Evolutionary conservation across 2,797 vertebrate species (phyloP).

Genomic region (Lemur catta): DNA sequence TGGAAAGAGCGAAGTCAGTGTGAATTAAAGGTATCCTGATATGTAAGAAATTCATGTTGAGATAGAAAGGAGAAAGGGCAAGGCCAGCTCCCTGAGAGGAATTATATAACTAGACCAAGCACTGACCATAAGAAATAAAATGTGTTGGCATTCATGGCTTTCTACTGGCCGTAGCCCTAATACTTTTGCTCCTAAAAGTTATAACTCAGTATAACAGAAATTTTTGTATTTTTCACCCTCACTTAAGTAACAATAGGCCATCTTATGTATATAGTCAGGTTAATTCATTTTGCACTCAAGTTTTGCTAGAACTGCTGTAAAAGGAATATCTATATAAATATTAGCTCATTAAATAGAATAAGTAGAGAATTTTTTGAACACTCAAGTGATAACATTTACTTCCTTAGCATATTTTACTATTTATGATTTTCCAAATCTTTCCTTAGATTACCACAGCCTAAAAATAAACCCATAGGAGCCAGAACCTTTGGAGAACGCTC

Average conservation of each 20-base stretch:
- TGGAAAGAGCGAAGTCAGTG: neutral
- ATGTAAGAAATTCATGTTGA: neutral
- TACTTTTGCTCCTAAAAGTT: slow-evolving; percentile 12
- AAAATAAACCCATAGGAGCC: slow-evolving; percentile 75
- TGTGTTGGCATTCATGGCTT: neutral
- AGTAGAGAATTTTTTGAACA: neutral
- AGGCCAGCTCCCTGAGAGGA: neutral
- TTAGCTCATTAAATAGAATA: neutral
- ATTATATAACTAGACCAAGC: neutral
- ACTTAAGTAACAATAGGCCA: neutral
- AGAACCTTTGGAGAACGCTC: slow-evolving; percentile 84
- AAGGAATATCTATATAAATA: neutral
- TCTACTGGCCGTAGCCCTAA: neutral
- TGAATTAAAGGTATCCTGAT: neutral
- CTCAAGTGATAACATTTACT: neutral
- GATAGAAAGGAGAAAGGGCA: neutral
- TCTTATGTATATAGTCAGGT: neutral
- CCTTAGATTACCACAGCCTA: slow-evolving; percentile 78
- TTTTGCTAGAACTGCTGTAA: slow-evolving; percentile 22
- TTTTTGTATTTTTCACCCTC: neutral
- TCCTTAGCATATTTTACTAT: slow-evolving; percentile 23
- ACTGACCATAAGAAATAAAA: neutral
- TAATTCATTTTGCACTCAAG: neutral
- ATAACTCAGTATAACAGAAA: neutral
- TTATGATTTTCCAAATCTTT: slow-evolving; percentile 53